A percentile compares a stretch with the other conserved stretches of the same genome.
phyloP scores from a whole-genome alignment of 2,113 vertebrate species.

The Puffinus mauretanicus region DNA sequence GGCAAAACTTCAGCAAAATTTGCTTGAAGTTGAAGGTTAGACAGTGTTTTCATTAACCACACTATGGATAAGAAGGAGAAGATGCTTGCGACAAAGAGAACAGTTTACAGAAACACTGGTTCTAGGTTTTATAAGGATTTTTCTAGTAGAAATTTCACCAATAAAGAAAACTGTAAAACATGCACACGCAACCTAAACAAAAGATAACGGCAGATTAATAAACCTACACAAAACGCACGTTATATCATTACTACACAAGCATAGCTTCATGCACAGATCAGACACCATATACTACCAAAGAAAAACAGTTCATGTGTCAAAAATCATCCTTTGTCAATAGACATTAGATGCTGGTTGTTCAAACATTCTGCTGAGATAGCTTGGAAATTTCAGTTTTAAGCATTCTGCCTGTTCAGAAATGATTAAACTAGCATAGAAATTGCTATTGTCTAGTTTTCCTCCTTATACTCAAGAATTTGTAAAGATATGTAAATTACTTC shows the following conservation, averaged over 20 bases:
- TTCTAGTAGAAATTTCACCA: not conserved
- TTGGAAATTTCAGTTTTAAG: not conserved
- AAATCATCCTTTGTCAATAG: not conserved
- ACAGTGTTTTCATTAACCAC: not conserved
- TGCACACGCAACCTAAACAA: not conserved
- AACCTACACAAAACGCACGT: not conserved
- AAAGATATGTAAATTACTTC: not conserved
- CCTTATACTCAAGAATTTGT: not conserved
- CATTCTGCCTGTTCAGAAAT: not conserved
- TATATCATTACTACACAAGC: not conserved
- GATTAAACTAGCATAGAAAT: not conserved
- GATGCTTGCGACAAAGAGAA: not conserved
- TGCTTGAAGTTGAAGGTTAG: not conserved
- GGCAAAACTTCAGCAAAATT: not conserved
- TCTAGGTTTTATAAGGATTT: not conserved
- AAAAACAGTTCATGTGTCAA: not conserved
- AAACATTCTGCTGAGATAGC: not conserved
- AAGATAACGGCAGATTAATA: not conserved
- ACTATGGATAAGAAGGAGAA: not conserved
- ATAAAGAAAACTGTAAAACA: not conserved
- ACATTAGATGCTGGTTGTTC: not conserved
- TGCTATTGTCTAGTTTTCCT: not conserved
- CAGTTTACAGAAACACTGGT: not conserved
- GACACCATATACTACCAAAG: not conserved
- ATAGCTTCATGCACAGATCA: not conserved